phyloP scores from a whole-genome alignment of 2,888 invertebrate genomes.

The Celastrina argiolus region DNA sequence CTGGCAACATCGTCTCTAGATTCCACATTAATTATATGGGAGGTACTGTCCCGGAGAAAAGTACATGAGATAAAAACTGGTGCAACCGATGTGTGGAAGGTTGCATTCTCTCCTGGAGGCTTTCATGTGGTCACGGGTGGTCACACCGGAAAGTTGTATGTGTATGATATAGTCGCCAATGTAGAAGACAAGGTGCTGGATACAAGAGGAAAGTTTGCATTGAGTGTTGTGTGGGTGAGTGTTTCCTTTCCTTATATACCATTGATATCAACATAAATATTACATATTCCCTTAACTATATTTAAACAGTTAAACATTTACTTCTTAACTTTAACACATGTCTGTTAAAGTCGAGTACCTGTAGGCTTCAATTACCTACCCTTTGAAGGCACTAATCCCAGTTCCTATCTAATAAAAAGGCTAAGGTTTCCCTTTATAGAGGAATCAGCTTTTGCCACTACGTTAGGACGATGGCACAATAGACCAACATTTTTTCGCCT shows the following conservation, averaged over 20 bases:
- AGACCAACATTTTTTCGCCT: too few relatives aligned
- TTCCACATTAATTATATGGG: conserved; percentile 94
- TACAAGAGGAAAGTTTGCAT: conserved; percentile 94
- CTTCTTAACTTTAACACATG: too few relatives aligned
- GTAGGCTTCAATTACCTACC: too few relatives aligned
- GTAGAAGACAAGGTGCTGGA: conserved; percentile 89
- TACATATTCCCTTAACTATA: background rate
- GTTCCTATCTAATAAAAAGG: too few relatives aligned
- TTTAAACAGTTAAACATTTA: too few relatives aligned
- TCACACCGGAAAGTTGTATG: conserved; percentile 92
- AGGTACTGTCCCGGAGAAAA: conserved; percentile 88
- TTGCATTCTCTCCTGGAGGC: conserved; percentile 94
- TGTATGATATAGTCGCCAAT: conserved; percentile 91
- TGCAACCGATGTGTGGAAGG: conserved; percentile 94
- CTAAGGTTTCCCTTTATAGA: too few relatives aligned
- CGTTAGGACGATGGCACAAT: too few relatives aligned
- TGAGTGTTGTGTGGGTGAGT: conserved; percentile 94
- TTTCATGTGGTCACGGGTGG: conserved; percentile 93
- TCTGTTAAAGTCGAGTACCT: too few relatives aligned
- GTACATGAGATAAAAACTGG: conserved; percentile 90
- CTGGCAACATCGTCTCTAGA: conserved; percentile 95
- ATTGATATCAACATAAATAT: too few relatives aligned
- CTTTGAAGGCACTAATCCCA: too few relatives aligned
- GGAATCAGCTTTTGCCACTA: too few relatives aligned
- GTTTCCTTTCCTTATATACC: background rate